Base-by-base conservation (phyloP, 2,113 vertebrate species). In the Bostrychus sinensis region DNA sequence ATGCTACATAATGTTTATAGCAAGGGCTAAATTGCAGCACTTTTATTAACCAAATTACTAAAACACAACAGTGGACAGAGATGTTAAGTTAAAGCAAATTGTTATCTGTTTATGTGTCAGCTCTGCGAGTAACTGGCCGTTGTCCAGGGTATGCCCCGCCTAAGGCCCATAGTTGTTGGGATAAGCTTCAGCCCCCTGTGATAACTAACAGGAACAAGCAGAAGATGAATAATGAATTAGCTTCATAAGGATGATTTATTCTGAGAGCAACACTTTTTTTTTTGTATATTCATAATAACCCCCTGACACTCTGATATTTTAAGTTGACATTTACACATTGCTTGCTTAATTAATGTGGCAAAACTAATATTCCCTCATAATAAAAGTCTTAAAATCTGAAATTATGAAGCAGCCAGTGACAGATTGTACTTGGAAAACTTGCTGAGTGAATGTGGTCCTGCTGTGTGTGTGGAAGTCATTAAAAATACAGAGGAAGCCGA, bases 401-500 rank as follows among this genome's bases (percentile, higher is more conserved):
- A 51, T 51, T 6, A 48, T 36, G 38, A 41, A 53, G 51, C 42
- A 5, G 43, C 51, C 17, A 54, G 59, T 30, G 30, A 68, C 8
- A 55, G 42, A 62, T 39, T 66, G 32, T 19, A 26, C 37, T 34
- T 63, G 16, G 71, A 30, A 77, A 56, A 10, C 60, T 57, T 65
- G 63, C 56, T 5, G 48, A 28, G 37, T 48, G 45, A 69, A 76
- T 39, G 20, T 23, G 23, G 30, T 65, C 55, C 66, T 53, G 61
- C 55, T 59, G 48, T 55, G 72, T 75, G 7, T 64, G 66, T 6
- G 60, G 16, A 48, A 22, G 50, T 36, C 61, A 86, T 88, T 72
- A 89, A 89, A 89, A 88, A 87, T 90, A 83, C 78, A 90, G 51
- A 60, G 55, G 48, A 89, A 88, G 70, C 55, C 9, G 71, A 88